Base-by-base conservation (phyloP, 1,140 invertebrate genomes). In the Drosophila neocordata region DNA sequence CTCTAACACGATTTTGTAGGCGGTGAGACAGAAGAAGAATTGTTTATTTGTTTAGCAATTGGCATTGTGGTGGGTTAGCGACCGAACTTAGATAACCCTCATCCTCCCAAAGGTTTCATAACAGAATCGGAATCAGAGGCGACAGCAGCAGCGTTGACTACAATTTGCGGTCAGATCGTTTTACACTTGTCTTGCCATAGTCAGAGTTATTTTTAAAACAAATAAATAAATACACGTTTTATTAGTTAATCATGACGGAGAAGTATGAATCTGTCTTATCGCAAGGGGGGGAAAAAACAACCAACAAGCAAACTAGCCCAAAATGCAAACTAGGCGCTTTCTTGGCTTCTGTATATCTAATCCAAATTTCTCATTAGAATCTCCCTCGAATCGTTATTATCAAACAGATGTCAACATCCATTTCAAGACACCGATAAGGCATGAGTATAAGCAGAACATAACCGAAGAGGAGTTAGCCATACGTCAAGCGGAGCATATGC, bases 391-490 rank as follows among this genome's bases (percentile, higher is more conserved):
- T 85, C 95, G 95, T 78, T 98, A 97, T 93, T 95, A 96, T 80
- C 96, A 97, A 92, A 95, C 96, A 80, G 96, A 98, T 92, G 97
- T 98, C 84, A 98, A 97, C 87, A 97, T 98, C 91, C 97, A 98
- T 92, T 98, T 97, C 94, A 94, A 95, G 89, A 96, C 95, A 51
- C 97, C 97, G 41, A 95, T 98, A 60, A 93, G 96, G 68, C 94
- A 96, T 82, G 96, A 97, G 91, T 95, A 96, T 62, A 96, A 97
- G 90, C 96, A 96, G 69, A 93, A 95, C 77, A 92, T 96, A 73
- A 95, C 95, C 77, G 96, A 97, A 92, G 95, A 96, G 81, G 97
- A 98, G 91, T 93, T 98, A 70, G 95, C 96, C 27, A 93, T 95
- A 68, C 94, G 96, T 69, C 97, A 98, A 92, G 96, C 97, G 38